These are phyloP conservation scores for Meriones unguiculatus DNA, from an alignment of 2,113 vertebrate species.

Conservation along the genomic window DNA sequence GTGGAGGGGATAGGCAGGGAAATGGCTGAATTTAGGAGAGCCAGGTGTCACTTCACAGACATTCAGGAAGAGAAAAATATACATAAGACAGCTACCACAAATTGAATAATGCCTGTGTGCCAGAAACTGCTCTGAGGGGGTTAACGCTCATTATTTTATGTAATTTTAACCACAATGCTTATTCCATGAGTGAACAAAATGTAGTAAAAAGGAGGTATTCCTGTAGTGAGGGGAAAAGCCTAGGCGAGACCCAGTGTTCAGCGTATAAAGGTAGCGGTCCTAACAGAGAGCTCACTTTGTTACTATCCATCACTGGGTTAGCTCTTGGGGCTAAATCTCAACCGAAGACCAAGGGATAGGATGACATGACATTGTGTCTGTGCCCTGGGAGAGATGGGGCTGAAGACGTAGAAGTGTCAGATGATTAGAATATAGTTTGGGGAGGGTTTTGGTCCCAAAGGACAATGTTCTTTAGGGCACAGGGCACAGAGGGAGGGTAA, in stretches of 20 bases:
- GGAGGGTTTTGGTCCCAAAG: background rate
- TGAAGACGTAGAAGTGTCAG: background rate
- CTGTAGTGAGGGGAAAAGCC: background rate
- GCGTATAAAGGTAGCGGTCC: background rate
- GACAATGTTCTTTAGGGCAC: background rate
- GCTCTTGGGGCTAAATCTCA: background rate
- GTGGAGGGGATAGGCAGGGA: background rate
- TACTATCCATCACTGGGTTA: background rate
- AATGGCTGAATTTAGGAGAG: background rate
- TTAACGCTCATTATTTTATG: conserved; percentile 35
- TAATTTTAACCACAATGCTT: background rate
- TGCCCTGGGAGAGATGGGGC: background rate
- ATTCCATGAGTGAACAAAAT: conserved; percentile 14
- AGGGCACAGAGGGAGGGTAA: background rate
- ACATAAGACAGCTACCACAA: background rate
- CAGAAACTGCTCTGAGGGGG: background rate
- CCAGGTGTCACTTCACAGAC: background rate
- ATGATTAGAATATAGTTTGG: background rate
- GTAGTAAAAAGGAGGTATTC: conserved; percentile 2
- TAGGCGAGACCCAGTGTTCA: background rate
- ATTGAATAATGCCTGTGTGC: background rate
- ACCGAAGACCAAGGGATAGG: background rate
- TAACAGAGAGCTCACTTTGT: background rate
- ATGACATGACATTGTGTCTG: background rate
- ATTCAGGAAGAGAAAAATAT: background rate